A percentile compares a stretch with the other conserved stretches of the same genome.
Evolutionary conservation across 2,797 vertebrate species (phyloP).

Genomic region (Prunella strophiata): DNA sequence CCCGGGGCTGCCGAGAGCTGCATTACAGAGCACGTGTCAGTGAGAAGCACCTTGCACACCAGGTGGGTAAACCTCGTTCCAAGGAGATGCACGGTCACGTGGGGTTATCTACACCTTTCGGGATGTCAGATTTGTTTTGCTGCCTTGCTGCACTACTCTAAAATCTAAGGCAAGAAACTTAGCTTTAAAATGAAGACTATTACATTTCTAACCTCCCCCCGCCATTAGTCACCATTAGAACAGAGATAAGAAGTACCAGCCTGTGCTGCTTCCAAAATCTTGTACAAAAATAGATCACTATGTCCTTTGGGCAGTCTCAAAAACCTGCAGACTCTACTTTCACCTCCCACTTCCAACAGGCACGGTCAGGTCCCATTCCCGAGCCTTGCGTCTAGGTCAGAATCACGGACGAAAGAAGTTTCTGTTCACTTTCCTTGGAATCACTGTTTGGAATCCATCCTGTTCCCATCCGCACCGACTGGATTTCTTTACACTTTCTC

Average conservation of each 20-base stretch:
- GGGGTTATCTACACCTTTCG: not conserved
- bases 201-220: not conserved
- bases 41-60: not conserved
- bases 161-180: constrained; percentile 32
- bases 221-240: not conserved
- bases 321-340: not conserved
- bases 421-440: not conserved
- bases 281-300: constrained; percentile 59
- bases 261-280: constrained; percentile 16
- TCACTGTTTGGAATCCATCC: not conserved
- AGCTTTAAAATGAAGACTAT: not conserved
- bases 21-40: rapidly evolving
- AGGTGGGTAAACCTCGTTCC: not conserved
- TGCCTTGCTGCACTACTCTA: not conserved
- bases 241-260: not conserved
- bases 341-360: not conserved
- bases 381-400: not conserved
- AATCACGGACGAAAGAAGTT: not conserved
- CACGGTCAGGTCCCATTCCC: not conserved
- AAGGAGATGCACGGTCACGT: not conserved
- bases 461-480: not conserved
- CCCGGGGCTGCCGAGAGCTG: not conserved
- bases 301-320: constrained; percentile 3
- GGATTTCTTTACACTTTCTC: not conserved
- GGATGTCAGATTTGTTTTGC: not conserved